A percentile compares a stretch with the other conserved stretches of the same genome.
Conservation (phyloP, 1,140 invertebrate genomes). For the Psix sp. region DNA sequence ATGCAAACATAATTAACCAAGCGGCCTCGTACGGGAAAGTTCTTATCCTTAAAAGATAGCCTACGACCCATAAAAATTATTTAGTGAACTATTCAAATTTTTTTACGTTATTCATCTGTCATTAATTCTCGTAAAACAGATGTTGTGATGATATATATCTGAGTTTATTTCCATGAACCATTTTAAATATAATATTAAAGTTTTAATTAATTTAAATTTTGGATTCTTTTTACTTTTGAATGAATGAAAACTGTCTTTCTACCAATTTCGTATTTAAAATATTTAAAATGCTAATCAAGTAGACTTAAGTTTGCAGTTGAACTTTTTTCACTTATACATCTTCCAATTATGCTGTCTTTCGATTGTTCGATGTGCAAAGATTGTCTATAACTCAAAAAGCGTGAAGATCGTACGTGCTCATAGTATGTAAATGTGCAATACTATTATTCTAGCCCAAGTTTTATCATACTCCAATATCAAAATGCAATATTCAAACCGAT, state of each 20-base stretch:
- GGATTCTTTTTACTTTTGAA: no score
- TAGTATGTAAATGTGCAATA: constrained; percentile 26
- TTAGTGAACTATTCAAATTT: constrained; percentile 1
- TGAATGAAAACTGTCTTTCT: no score
- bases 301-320: no score
- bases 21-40: not conserved
- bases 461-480: constrained; percentile 21
- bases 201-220: not conserved
- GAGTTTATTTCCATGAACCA: not conserved
- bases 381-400: constrained; percentile 38
- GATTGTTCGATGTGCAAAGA: constrained; percentile 31
- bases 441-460: constrained; percentile 11
- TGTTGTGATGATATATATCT: not conserved
- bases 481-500: constrained; percentile 5
- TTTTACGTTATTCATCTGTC: constrained; percentile 1
- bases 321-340: constrained; percentile 34
- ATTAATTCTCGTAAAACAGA: not conserved
- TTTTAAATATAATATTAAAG: no score
- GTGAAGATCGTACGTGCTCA: no score
- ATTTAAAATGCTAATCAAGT: no score
- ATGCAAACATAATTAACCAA: constrained; percentile 1
- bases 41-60: not conserved
- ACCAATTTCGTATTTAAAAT: no score
- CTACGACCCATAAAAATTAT: not conserved
- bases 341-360: constrained; percentile 20